Evolutionary conservation across 2,888 invertebrate species (phyloP).

Genomic region (Tetramorium bicarinatum): DNA sequence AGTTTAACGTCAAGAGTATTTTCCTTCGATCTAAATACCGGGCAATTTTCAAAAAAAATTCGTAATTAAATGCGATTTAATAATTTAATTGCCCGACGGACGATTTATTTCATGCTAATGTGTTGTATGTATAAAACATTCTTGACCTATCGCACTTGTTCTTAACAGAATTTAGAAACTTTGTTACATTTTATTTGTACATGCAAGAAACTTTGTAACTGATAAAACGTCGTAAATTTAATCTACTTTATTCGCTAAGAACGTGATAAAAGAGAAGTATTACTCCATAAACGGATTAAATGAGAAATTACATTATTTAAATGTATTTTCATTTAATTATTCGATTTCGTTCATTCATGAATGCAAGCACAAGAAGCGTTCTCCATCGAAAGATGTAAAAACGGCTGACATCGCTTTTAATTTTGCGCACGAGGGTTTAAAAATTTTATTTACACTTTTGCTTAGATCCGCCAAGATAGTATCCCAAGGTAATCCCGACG

Average conservation of each 20-base stretch:
- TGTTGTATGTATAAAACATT: background rate
- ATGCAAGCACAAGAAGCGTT: background rate
- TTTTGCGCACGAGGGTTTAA: background rate
- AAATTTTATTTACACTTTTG: background rate
- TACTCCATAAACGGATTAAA: background rate
- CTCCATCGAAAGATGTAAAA: background rate
- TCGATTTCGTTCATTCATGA: background rate
- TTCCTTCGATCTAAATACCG: constrained; percentile 59
- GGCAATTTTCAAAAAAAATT: background rate
- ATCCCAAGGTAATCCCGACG: constrained; percentile 50
- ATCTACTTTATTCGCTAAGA: background rate
- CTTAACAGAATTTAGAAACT: background rate
- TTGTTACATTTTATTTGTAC: background rate
- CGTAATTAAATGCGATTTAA: background rate
- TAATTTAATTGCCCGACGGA: background rate
- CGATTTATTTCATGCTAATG: background rate
- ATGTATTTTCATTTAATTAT: background rate
- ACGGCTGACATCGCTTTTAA: background rate
- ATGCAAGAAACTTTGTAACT: background rate
- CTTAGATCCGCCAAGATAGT: constrained; percentile 69
- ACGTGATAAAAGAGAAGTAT: background rate
- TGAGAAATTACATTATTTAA: background rate
- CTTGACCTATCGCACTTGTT: background rate
- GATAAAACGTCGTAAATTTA: background rate
- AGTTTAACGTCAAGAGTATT: constrained; percentile 54